Evolutionary conservation across 2,113 vertebrate genomes (phyloP).

Genomic region (Plectropomus leopardus): DNA sequence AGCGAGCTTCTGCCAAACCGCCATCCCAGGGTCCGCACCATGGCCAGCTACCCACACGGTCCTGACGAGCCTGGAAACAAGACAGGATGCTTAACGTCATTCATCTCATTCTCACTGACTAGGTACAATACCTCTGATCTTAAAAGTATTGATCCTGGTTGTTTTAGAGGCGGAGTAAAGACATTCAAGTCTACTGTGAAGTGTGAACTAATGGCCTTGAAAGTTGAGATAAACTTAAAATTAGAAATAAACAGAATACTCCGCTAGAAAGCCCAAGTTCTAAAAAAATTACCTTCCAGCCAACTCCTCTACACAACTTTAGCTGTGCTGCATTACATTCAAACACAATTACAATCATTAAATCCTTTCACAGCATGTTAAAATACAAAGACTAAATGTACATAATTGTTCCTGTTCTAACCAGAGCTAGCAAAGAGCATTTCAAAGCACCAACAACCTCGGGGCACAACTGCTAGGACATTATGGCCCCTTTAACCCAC

Average conservation of each 20-base stretch:
- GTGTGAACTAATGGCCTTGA: no score
- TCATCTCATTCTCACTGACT: not conserved
- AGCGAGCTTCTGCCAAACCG: constrained; percentile 90
- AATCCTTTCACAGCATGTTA: not conserved
- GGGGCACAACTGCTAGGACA: not conserved
- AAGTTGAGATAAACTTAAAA: not conserved
- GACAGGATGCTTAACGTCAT: not conserved
- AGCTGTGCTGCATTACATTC: no score
- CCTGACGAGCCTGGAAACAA: constrained; percentile 90
- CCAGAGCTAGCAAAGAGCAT: not conserved
- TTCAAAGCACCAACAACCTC: not conserved
- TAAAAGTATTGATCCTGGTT: no score
- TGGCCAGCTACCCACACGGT: constrained; percentile 93
- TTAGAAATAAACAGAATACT: not conserved
- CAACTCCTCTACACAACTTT: no score
- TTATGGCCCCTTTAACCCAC: not conserved
- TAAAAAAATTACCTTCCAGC: no score
- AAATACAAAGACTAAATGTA: not conserved
- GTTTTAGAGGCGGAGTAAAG: no score
- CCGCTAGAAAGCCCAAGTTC: no score
- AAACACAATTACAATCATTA: no score
- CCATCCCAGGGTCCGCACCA: constrained; percentile 92
- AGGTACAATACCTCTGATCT: not conserved
- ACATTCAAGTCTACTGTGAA: no score
- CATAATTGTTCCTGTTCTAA: not conserved